Conservation (phyloP, 2,113 vertebrate genomes). For the Oreochromis niloticus region DNA sequence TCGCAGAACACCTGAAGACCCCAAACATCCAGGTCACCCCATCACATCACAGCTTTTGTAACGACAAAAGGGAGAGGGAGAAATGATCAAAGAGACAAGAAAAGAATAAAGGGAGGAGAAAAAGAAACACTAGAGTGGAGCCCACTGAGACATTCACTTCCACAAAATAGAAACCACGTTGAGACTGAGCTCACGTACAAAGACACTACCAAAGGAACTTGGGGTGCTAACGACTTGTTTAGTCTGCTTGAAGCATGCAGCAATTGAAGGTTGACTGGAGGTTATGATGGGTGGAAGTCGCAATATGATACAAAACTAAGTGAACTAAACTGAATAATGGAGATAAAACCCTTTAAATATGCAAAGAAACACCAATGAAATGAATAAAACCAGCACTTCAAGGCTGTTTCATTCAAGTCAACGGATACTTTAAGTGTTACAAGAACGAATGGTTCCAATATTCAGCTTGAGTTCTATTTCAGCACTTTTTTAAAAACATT, state of each 20-base stretch:
- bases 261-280: slow-evolving; percentile 28
- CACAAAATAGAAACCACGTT: slow-evolving; percentile 48
- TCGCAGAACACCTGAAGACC: slow-evolving; percentile 51
- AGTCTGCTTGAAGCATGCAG: slow-evolving; percentile 75
- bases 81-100: slow-evolving; percentile 24
- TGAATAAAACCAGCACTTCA: neutral
- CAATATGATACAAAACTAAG: neutral
- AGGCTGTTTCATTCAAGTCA: neutral
- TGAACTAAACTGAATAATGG: neutral
- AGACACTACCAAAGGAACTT: slow-evolving; percentile 58
- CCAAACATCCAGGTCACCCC: slow-evolving; percentile 30
- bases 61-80: slow-evolving; percentile 19
- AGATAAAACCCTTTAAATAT: neutral
- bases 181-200: slow-evolving; percentile 55
- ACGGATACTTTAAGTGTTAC: neutral
- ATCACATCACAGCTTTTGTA: slow-evolving; percentile 42
- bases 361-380: neutral
- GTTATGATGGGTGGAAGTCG: slow-evolving; percentile 41
- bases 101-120: neutral
- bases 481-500: neutral
- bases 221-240: slow-evolving; percentile 72
- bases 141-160: slow-evolving; percentile 62
- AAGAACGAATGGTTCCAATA: neutral
- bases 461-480: neutral
- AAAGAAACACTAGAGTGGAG: slow-evolving; percentile 46